A percentile compares a stretch with the other conserved stretches of the same genome.
Conservation (phyloP, 2,797 vertebrate genomes). For the Mus caroli region DNA sequence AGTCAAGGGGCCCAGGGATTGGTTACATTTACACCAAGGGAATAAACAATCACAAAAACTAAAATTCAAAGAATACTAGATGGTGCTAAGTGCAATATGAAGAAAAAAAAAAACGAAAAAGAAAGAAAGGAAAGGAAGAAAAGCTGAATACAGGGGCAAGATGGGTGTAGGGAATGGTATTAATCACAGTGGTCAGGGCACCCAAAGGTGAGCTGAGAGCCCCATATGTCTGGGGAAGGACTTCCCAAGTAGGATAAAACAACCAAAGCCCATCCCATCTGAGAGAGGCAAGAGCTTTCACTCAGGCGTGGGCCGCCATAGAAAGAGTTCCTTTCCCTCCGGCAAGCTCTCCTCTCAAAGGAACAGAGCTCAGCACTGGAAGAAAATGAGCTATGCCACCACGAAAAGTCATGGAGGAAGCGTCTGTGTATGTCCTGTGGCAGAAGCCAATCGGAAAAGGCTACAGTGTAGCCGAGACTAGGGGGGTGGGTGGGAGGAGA, state of each 20-base stretch:
- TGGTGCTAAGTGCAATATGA: background rate
- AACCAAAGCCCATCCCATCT: background rate
- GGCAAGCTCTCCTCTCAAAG: too few relatives aligned
- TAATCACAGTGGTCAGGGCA: accelerated
- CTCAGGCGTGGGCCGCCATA: background rate
- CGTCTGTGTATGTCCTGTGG: too few relatives aligned
- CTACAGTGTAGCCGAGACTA: background rate
- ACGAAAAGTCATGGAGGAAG: background rate
- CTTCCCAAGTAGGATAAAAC: background rate
- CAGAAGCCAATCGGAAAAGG: background rate
- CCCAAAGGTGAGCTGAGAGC: background rate
- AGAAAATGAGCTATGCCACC: background rate
- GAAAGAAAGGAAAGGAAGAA: too few relatives aligned
- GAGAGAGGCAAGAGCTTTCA: background rate
- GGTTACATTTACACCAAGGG: background rate
- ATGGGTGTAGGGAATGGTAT: too few relatives aligned
- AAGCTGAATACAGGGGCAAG: background rate
- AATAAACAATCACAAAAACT: background rate
- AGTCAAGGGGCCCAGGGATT: background rate
- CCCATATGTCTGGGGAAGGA: background rate
- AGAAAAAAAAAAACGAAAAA: background rate
- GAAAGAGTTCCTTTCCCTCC: background rate
- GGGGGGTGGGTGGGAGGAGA: background rate
- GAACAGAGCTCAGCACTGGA: background rate
- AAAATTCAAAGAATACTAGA: background rate